phyloP scores from a whole-genome alignment of 2,113 vertebrate genomes.

The Cebus imitator region DNA sequence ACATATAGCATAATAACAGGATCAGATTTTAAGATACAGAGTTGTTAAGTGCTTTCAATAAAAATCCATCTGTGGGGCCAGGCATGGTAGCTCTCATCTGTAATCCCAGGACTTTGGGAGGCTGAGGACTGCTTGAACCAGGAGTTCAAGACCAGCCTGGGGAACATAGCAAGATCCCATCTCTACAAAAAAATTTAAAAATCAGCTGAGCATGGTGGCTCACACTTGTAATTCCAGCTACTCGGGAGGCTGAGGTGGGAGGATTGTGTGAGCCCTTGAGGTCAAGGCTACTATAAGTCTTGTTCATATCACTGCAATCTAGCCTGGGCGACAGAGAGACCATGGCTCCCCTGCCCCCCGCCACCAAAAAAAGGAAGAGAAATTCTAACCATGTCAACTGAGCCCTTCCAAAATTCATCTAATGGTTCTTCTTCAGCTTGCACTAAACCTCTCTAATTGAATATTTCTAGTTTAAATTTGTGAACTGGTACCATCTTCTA shows the following conservation, averaged over 20 bases:
- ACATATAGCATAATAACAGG: too few species aligned
- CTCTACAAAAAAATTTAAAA: not conserved
- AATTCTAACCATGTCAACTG: not conserved
- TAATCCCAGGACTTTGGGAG: not conserved
- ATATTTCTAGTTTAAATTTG: not conserved
- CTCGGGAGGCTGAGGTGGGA: not conserved
- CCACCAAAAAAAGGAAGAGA: not conserved
- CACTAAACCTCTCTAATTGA: not conserved
- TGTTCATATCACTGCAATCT: not conserved
- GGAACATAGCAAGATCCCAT: not conserved
- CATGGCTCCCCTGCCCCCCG: too few species aligned
- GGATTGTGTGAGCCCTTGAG: not conserved
- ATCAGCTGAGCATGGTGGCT: not conserved
- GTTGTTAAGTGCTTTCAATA: too few species aligned
- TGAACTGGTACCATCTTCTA: not conserved
- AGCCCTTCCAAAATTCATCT: not conserved
- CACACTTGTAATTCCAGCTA: not conserved
- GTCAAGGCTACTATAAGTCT: not conserved
- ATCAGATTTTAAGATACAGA: too few species aligned
- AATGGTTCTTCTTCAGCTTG: not conserved
- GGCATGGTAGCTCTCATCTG: not conserved
- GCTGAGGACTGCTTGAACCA: not conserved
- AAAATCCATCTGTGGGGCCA: too few species aligned
- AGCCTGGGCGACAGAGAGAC: not conserved
- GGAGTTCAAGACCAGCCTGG: not conserved